Evolutionary conservation across 2,888 invertebrate species (phyloP).

Genomic region (Tineola bisselliella): DNA sequence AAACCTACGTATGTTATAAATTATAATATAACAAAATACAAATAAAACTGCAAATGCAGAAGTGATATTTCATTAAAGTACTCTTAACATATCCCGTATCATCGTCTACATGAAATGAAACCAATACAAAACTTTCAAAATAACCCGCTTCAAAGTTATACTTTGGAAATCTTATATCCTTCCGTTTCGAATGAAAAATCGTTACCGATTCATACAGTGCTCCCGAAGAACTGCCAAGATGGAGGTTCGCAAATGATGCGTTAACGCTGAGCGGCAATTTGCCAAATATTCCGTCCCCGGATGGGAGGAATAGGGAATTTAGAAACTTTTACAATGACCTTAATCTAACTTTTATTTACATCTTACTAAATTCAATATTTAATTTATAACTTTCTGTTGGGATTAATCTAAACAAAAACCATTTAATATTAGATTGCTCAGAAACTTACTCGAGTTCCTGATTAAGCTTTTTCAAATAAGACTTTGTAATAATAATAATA

Average conservation of each 20-base stretch:
- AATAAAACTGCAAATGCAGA: background rate
- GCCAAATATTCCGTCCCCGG: slow-evolving; percentile 42
- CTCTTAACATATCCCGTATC: background rate
- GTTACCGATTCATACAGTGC: slow-evolving; percentile 5
- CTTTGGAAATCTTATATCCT: slow-evolving; percentile 2
- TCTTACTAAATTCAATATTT: background rate
- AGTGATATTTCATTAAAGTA: background rate
- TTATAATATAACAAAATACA: background rate
- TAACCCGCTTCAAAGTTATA: background rate
- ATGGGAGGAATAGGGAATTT: background rate
- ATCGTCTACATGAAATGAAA: background rate
- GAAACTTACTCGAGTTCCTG: no score
- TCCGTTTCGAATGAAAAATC: slow-evolving; percentile 5
- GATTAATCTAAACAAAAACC: no score
- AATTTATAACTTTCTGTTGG: no score
- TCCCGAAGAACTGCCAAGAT: slow-evolving; percentile 20
- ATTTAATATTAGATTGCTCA: no score
- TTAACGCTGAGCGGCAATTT: slow-evolving; percentile 55
- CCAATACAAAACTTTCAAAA: background rate
- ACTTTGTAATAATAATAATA: no score
- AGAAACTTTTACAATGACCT: slow-evolving; percentile 3
- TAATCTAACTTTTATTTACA: background rate
- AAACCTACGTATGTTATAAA: no score
- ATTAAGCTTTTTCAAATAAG: no score
- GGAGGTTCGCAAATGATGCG: slow-evolving; percentile 50